Evolutionary conservation across 2,797 vertebrate species (phyloP).

Genomic region (Carcharodon carcharias): DNA sequence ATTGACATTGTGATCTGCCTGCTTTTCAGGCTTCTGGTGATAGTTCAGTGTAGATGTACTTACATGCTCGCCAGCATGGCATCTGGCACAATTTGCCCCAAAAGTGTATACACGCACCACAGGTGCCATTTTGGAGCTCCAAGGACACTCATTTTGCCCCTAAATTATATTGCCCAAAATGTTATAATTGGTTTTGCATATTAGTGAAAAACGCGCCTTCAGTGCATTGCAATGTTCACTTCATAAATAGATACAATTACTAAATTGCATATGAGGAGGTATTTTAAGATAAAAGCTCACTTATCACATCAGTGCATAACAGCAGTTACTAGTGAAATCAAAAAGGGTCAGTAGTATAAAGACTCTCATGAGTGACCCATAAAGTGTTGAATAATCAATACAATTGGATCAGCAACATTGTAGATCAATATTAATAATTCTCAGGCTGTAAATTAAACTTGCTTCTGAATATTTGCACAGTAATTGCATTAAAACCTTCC

Average conservation of each 20-base stretch:
- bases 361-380: conserved; percentile 1
- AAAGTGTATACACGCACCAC: background rate
- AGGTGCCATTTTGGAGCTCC: background rate
- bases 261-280: background rate
- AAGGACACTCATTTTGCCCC: background rate
- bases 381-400: conserved; percentile 32
- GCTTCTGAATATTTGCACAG: conserved; percentile 5
- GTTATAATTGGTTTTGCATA: background rate
- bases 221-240: background rate
- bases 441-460: background rate
- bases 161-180: background rate
- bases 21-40: background rate
- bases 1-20: no score
- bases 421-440: background rate
- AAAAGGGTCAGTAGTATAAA: background rate
- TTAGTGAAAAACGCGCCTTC: background rate
- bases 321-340: background rate
- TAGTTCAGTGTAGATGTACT: no score
- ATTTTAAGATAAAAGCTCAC: conserved; percentile 11
- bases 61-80: background rate
- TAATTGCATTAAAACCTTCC: background rate
- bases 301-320: background rate
- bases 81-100: background rate
- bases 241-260: background rate
- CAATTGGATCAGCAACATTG: background rate